phyloP scores from a whole-genome alignment of 2,888 invertebrate genomes.

The Pterobdella sp. region DNA sequence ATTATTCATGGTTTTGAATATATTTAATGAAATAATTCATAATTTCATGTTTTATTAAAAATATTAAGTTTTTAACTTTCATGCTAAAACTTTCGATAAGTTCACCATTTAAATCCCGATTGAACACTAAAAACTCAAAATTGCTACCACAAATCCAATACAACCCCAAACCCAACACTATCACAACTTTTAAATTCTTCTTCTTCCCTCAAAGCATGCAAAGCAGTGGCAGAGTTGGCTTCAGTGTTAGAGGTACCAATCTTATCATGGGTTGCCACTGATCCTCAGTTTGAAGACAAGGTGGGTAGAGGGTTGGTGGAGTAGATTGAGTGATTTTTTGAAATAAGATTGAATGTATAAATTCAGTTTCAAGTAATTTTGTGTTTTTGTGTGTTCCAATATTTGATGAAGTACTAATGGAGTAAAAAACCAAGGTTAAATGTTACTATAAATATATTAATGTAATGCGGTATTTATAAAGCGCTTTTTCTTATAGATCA shows the following conservation, averaged over 20 bases:
- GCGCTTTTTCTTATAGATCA: too few relatives aligned
- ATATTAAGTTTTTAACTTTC: neutral
- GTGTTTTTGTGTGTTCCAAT: neutral
- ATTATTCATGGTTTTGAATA: neutral
- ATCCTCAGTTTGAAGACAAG: slow-evolving; percentile 36
- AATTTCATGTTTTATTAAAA: neutral
- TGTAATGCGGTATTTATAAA: too few relatives aligned
- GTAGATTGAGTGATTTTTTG: neutral
- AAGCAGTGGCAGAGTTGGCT: slow-evolving; percentile 36
- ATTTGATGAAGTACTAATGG: neutral
- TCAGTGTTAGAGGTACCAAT: slow-evolving; percentile 38
- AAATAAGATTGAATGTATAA: neutral
- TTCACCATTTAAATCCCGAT: too few relatives aligned
- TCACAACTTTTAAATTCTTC: neutral
- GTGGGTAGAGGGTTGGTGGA: neutral
- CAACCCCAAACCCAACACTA: neutral
- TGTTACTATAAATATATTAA: too few relatives aligned
- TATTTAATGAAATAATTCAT: neutral
- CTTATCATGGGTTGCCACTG: slow-evolving; percentile 39
- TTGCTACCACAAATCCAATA: neutral
- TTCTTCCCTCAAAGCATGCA: slow-evolving; percentile 31
- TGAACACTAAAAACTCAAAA: too few relatives aligned
- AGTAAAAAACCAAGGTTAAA: too few relatives aligned
- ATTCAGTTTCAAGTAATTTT: neutral
- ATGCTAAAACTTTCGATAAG: neutral